These are phyloP conservation scores for Microctonus brassicae DNA, from an alignment of 2,888 invertebrate species.

Conservation along the genomic window DNA sequence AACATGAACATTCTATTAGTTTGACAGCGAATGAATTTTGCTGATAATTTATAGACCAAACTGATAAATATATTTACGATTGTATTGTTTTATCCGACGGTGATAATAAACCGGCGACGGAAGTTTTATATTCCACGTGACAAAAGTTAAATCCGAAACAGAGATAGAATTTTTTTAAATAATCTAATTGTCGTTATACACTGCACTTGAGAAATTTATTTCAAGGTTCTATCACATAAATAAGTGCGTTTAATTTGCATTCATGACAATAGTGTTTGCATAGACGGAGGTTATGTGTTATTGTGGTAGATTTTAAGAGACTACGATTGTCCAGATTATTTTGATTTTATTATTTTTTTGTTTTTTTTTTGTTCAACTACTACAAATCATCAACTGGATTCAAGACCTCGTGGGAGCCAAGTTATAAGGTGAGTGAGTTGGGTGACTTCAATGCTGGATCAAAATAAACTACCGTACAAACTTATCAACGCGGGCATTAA, in stretches of 20 bases:
- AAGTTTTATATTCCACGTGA: slow-evolving; percentile 17
- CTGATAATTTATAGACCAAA: too few relatives aligned
- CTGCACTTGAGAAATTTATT: too few relatives aligned
- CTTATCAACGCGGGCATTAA: slow-evolving; percentile 27
- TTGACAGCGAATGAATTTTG: too few relatives aligned
- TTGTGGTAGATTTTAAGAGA: slow-evolving; percentile 13
- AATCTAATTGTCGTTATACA: too few relatives aligned
- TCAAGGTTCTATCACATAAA: too few relatives aligned
- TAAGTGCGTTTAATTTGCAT: too few relatives aligned
- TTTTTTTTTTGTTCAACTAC: neutral
- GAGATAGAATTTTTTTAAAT: too few relatives aligned
- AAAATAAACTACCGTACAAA: slow-evolving; percentile 18
- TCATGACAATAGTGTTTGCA: neutral
- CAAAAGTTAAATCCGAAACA: neutral
- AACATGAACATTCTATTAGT: too few relatives aligned
- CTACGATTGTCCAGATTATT: neutral
- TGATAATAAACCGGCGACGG: slow-evolving; percentile 8
- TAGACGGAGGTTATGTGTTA: slow-evolving; percentile 22
- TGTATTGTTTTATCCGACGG: neutral
- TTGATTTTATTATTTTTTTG: neutral
- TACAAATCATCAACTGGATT: slow-evolving; percentile 18
- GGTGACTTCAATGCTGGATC: slow-evolving; percentile 37
- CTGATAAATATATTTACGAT: neutral
- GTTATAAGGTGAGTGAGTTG: slow-evolving; percentile 23
- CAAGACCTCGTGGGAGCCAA: slow-evolving; percentile 5